phyloP scores from a whole-genome alignment of 2,888 invertebrate species.

The Ectemnius cavifrons region DNA sequence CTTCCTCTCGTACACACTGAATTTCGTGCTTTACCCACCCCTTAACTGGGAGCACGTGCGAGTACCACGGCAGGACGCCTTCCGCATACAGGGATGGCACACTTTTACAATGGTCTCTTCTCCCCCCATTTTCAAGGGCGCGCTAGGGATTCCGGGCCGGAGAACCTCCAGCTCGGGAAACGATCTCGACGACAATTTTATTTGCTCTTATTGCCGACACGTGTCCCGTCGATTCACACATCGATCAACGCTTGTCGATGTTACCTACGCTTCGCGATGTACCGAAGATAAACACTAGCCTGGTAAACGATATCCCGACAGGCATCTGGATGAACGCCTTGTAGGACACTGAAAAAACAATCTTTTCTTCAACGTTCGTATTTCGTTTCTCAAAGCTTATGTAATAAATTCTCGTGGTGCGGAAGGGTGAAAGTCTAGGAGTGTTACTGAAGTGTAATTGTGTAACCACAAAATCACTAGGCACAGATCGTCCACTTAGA shows the following conservation, averaged over 20 bases:
- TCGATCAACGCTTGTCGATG: constrained; percentile 5
- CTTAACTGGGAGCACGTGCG: constrained; percentile 52
- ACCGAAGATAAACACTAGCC: too few species aligned
- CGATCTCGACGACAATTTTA: constrained; percentile 63
- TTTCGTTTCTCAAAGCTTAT: too few species aligned
- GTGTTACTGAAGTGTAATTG: too few species aligned
- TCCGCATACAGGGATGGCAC: constrained; percentile 56
- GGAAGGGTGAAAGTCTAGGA: too few species aligned
- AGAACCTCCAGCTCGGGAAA: constrained; percentile 19
- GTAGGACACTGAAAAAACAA: too few species aligned
- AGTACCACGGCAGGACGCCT: constrained; percentile 37
- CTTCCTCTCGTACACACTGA: constrained; percentile 1
- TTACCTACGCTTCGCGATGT: too few species aligned
- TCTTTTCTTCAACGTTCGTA: too few species aligned
- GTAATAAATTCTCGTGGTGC: too few species aligned
- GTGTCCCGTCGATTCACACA: constrained; percentile 47
- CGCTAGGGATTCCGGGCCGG: constrained; percentile 21
- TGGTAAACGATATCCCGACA: too few species aligned
- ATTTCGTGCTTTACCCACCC: constrained; percentile 14
- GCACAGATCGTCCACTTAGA: constrained; percentile 35
- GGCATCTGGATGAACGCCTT: too few species aligned
- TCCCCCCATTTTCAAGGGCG: constrained; percentile 32
- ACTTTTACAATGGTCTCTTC: constrained; percentile 44
- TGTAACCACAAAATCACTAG: constrained; percentile 39
- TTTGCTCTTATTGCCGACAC: constrained; percentile 58